phyloP scores from a whole-genome alignment of 2,113 vertebrate species.

The Sterna hirundo region DNA sequence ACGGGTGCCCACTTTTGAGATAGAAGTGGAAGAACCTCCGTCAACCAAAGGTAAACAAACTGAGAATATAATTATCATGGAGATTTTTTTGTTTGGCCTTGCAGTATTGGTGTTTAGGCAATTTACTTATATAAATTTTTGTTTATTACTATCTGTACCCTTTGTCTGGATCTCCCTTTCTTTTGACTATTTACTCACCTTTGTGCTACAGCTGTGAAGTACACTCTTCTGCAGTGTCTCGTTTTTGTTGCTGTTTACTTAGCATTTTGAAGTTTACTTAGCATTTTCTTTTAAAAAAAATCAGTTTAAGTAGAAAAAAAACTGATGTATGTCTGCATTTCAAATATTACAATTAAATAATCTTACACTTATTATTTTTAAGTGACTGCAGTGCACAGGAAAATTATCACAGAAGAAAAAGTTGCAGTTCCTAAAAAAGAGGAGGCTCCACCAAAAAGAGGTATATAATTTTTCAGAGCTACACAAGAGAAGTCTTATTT shows the following conservation, averaged over 20 bases:
- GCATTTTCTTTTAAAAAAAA: neutral
- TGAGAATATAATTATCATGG: neutral
- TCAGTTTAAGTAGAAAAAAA: neutral
- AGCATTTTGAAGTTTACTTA: neutral
- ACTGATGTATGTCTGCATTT: neutral
- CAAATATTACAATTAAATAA: constrained; percentile 29
- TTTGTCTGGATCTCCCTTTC: neutral
- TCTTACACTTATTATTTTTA: constrained; percentile 64
- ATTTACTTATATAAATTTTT: neutral
- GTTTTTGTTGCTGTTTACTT: neutral
- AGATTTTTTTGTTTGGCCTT: neutral
- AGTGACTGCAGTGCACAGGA: constrained; percentile 73
- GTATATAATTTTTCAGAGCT: constrained; percentile 48
- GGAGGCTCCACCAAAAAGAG: constrained; percentile 71
- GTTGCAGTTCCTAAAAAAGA: constrained; percentile 74
- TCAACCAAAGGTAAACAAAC: constrained; percentile 73
- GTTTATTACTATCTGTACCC: neutral
- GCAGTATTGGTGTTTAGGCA: neutral
- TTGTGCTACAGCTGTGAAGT: neutral
- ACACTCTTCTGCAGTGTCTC: neutral
- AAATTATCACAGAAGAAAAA: constrained; percentile 74
- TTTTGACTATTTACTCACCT: neutral
- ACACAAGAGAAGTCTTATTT: neutral
- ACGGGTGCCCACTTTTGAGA: constrained; percentile 44
- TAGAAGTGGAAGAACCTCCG: constrained; percentile 69